Conservation (phyloP, 2,113 vertebrate genomes). For the Takifugu bimaculatus region DNA sequence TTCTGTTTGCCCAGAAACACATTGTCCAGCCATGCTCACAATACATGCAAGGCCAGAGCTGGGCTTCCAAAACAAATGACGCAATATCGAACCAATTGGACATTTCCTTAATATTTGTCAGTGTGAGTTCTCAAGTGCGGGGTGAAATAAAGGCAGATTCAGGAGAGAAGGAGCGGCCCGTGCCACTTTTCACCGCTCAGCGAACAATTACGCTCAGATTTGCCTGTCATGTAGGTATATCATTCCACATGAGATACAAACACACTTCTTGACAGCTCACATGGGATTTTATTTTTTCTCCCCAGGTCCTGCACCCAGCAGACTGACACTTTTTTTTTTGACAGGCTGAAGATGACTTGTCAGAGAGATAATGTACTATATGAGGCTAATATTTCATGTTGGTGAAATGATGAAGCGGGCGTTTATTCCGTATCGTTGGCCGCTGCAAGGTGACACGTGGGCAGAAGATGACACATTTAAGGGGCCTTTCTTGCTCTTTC, state of each 20-base stretch:
- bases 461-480: no score
- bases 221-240: constrained; percentile 54
- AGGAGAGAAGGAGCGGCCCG: constrained; percentile 14
- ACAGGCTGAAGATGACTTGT: constrained; percentile 58
- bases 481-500: constrained; percentile 30
- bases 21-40: constrained; percentile 36
- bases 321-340: constrained; percentile 52
- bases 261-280: constrained; percentile 54
- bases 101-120: no score
- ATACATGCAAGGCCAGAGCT: constrained; percentile 37
- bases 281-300: constrained; percentile 20
- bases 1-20: constrained; percentile 49
- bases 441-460: constrained; percentile 27
- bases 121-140: no score
- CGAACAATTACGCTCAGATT: constrained; percentile 59
- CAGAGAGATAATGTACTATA: constrained; percentile 39
- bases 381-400: constrained; percentile 50
- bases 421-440: constrained; percentile 39
- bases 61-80: constrained; percentile 1
- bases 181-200: constrained; percentile 56
- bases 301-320: constrained; percentile 33
- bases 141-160: neutral
- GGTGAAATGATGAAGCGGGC: constrained; percentile 26
- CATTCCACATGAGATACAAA: constrained; percentile 59
- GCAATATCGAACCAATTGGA: constrained; percentile 19